Evolutionary conservation across 2,888 invertebrate species (phyloP).

Genomic region (Orchesellides sinensis): DNA sequence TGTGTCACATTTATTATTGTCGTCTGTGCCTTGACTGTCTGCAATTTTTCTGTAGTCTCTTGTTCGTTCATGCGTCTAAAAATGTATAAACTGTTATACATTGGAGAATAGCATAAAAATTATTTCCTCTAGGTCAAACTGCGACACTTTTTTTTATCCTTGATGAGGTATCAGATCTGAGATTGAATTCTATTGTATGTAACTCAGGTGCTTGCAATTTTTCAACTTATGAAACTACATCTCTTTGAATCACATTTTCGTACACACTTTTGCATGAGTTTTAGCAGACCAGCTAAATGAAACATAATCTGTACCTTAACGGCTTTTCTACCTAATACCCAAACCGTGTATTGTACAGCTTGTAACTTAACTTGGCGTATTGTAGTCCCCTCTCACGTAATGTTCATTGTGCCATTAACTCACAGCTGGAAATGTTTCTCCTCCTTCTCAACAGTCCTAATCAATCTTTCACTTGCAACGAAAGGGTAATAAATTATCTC

Average conservation of each 20-base stretch:
- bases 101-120: slow-evolving; percentile 29
- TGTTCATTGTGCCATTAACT: slow-evolving; percentile 41
- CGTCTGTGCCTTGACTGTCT: background rate
- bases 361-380: background rate
- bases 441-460: slow-evolving; percentile 42
- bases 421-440: slow-evolving; percentile 48
- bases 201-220: too few relatives aligned
- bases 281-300: background rate
- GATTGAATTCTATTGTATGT: too few relatives aligned
- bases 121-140: slow-evolving; percentile 57
- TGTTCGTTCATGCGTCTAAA: slow-evolving; percentile 31
- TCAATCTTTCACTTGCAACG: slow-evolving; percentile 40
- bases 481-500: slow-evolving; percentile 56
- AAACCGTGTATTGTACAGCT: background rate
- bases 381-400: slow-evolving; percentile 19
- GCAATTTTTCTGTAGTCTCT: background rate
- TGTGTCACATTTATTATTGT: slow-evolving; percentile 22
- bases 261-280: too few relatives aligned
- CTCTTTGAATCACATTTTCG: too few relatives aligned
- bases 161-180: background rate
- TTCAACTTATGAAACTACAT: background rate
- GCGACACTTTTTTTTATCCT: slow-evolving; percentile 35
- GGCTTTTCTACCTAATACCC: slow-evolving; percentile 21
- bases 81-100: background rate
- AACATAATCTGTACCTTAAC: slow-evolving; percentile 36